phyloP scores from a whole-genome alignment of 92 coral and sea anemone species.

The Desmophyllum pertusum region DNA sequence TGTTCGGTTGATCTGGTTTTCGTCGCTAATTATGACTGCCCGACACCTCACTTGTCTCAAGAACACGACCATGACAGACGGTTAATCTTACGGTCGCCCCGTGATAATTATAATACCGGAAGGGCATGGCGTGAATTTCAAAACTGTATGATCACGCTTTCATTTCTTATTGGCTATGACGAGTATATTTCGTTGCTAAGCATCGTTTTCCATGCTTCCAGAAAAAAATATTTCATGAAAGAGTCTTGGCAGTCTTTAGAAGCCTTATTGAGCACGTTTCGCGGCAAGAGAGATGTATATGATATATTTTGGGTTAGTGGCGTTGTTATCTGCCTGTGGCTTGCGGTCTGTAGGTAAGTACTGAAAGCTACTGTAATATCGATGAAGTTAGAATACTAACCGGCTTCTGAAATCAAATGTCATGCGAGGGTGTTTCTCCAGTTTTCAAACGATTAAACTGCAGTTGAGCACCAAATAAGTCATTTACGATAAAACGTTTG shows the following conservation, averaged over 20 bases:
- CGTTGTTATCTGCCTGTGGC: conserved; percentile 10
- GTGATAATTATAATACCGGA: neutral
- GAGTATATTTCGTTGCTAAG: conserved; percentile 15
- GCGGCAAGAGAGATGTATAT: conserved; percentile 1
- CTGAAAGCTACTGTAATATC: no score
- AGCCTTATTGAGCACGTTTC: neutral
- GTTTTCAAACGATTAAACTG: neutral
- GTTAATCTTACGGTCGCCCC: neutral
- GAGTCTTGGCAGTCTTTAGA: neutral
- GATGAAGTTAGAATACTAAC: neutral
- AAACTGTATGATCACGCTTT: neutral
- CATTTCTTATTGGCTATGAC: conserved; percentile 12
- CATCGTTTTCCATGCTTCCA: conserved; percentile 8
- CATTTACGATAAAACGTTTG: neutral
- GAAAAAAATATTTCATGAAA: neutral
- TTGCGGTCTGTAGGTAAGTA: conserved; percentile 20
- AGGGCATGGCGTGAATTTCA: neutral
- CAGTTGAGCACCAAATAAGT: neutral
- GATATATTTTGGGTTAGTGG: neutral
- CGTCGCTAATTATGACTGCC: neutral
- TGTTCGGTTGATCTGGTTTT: neutral
- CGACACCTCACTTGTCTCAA: neutral
- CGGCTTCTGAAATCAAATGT: neutral
- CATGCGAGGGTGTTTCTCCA: neutral
- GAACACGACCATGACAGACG: neutral